Evolutionary conservation across 2,888 invertebrate genomes (phyloP), one percentile per base, ranked within the genome.

Genomic region (Callinectes sapidus): DNA sequence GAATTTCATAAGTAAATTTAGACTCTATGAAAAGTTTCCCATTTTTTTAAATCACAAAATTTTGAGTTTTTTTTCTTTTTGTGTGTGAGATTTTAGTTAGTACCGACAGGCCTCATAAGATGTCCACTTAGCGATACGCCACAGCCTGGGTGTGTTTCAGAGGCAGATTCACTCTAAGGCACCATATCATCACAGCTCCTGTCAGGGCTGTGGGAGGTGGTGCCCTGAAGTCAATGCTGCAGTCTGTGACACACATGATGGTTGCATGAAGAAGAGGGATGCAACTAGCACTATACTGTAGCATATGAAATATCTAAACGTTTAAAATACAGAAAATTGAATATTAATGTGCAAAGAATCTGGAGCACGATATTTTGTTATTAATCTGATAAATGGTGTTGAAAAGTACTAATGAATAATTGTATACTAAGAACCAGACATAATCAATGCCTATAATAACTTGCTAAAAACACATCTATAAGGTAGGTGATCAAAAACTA

Each of bases 291-390:
- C 92, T 91, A 93, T 89, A 81, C 92, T 91, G 39, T 93, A 91
- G 90, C 92, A 91, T 88, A 77, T 91, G 92, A 93, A 93, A 71
- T 92, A 93, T 61, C 85, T 93, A 91, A 93, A 93, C 90, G 92
- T 88, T 92, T 91, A 93, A 93, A 93, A 93, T 93, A 90, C 91
- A 91, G 91, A 93, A 89, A 93, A 89, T 93, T 85, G 66, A 93
- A 93, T 85, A 90, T 88, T 93, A 91, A 90, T 39, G 66, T 71
- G 89, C 92, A 93, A 93, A 93, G 92, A 88, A 91, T 88, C 23
- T 91, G 89, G 91, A 90, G 91, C 90, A 91, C 92, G 89, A 91
- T 89, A 88, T 91, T 85, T 89, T 89, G 54, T 89, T 88, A 86
- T 87, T 55, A 87, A 88, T 86, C 86, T 66, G 66, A 91, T 35